phyloP scores from a whole-genome alignment of 2,797 vertebrate species.

The Sebastes trivittatus region DNA sequence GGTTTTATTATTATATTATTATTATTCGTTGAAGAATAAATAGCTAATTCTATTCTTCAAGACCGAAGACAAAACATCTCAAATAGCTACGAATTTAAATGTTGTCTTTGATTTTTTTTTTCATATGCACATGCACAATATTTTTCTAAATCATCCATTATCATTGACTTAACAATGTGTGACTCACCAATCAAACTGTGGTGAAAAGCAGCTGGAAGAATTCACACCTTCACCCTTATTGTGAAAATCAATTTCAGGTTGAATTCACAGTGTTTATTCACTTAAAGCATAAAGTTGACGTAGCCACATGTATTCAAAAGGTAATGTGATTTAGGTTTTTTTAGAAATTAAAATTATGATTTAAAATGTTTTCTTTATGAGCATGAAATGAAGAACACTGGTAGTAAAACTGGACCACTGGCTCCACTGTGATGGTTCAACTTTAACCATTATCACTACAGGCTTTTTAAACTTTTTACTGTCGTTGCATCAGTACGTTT shows the following conservation, averaged over 20 bases:
- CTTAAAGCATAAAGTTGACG: accelerated
- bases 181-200: too few relatives aligned
- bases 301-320: neutral
- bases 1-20: neutral
- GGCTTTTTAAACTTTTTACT: neutral
- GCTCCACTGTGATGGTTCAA: neutral
- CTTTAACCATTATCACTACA: too few relatives aligned
- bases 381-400: neutral
- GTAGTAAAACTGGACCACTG: too few relatives aligned
- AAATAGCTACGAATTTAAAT: accelerated
- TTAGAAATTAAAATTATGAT: accelerated
- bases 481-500: neutral
- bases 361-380: neutral
- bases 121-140: too few relatives aligned
- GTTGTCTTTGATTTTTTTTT: neutral
- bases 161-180: too few relatives aligned
- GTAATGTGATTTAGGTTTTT: neutral
- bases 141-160: too few relatives aligned
- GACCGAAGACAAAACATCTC: neutral
- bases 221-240: too few relatives aligned
- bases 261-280: accelerated
- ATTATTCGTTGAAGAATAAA: neutral
- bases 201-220: too few relatives aligned
- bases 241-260: neutral
- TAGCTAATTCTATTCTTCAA: accelerated